Conservation (phyloP, 2,113 vertebrate genomes). For the Phylloscopus trochiloides region DNA sequence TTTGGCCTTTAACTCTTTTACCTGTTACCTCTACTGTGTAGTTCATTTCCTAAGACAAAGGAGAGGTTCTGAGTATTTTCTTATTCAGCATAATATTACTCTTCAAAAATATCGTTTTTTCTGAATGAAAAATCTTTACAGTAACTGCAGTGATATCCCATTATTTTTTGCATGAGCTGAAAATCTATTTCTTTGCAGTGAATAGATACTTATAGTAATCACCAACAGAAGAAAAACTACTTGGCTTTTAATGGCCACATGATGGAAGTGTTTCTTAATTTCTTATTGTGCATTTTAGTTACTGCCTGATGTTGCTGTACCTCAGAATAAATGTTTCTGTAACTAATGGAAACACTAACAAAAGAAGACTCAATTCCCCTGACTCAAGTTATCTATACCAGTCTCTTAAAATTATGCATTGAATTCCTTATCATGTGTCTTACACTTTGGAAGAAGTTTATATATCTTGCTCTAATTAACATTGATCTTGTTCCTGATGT, state of each 20-base stretch:
- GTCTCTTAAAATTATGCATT: slow-evolving; percentile 19
- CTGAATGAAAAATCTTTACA: not conserved
- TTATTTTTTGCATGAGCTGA: not conserved
- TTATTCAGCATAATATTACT: not conserved
- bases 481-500: slow-evolving; percentile 14
- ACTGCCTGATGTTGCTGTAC: not conserved
- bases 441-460: not conserved
- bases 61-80: not conserved
- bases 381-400: not conserved
- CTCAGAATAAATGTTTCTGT: not conserved
- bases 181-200: not conserved
- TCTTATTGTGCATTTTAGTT: not conserved
- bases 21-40: not conserved
- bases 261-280: not conserved
- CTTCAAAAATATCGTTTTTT: not conserved
- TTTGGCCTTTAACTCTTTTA: not conserved
- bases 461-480: slow-evolving; percentile 37
- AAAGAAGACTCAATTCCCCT: not conserved
- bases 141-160: not conserved
- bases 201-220: not conserved
- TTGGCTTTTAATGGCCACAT: not conserved
- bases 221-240: not conserved
- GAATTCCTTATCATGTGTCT: slow-evolving; percentile 1
- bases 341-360: not conserved
- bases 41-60: not conserved